A percentile compares a stretch with the other conserved stretches of the same genome.
Conservation (phyloP, 2,888 invertebrate genomes). For the Allolobophora icterica region DNA sequence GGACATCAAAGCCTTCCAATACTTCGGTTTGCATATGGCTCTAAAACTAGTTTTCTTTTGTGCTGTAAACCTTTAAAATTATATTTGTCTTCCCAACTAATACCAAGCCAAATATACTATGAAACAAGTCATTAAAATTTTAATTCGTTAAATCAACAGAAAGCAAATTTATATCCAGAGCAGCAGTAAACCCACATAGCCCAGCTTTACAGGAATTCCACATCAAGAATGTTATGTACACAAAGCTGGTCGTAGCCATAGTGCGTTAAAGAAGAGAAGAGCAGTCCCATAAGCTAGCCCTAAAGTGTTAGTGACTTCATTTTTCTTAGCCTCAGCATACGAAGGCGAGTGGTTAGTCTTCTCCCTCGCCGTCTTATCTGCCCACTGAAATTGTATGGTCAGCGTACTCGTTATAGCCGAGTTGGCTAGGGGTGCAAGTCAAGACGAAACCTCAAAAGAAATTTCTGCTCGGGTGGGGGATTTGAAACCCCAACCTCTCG, state of each 20-base stretch:
- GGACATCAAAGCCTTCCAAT: neutral
- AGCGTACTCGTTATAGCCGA: too few relatives aligned
- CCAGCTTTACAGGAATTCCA: neutral
- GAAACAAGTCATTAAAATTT: neutral
- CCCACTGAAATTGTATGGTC: too few relatives aligned
- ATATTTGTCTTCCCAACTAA: neutral
- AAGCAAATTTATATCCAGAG: neutral
- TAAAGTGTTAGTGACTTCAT: too few relatives aligned
- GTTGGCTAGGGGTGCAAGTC: too few relatives aligned
- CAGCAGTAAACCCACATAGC: neutral
- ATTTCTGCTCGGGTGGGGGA: too few relatives aligned
- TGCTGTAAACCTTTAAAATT: neutral
- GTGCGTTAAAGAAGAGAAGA: neutral
- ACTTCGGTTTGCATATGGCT: neutral
- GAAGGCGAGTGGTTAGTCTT: too few relatives aligned
- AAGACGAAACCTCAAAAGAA: too few relatives aligned
- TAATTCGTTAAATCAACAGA: neutral
- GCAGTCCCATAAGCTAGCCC: too few relatives aligned
- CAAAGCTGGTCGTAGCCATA: neutral
- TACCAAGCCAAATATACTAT: neutral
- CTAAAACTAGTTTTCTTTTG: neutral
- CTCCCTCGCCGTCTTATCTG: too few relatives aligned
- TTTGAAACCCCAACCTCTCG: too few relatives aligned
- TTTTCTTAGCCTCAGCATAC: too few relatives aligned
- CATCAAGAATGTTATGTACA: neutral